These are phyloP conservation scores for Bombus turneri DNA, from an alignment of 1,140 invertebrate species.

Conservation along the genomic window DNA sequence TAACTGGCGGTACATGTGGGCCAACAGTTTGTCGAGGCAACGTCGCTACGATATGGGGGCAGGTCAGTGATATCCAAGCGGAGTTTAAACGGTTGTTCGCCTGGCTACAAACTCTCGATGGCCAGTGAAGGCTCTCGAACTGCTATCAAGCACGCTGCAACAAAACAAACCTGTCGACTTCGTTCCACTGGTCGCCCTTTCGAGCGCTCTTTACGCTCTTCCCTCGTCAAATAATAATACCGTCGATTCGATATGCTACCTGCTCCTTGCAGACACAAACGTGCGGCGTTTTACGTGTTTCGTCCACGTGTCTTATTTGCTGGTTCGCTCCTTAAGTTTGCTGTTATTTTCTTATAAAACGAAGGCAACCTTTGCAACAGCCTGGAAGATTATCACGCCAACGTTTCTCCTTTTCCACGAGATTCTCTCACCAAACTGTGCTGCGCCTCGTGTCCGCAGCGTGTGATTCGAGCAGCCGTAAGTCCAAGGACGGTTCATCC, in stretches of 20 bases:
- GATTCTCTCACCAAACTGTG: neutral
- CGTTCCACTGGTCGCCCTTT: neutral
- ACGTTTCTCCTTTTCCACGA: too few relatives aligned
- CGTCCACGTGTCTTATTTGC: too few relatives aligned
- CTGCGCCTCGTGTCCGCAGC: neutral
- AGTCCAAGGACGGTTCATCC: conserved; percentile 15
- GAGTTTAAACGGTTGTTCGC: conserved; percentile 68
- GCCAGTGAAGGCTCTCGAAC: conserved; percentile 56
- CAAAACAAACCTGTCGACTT: conserved; percentile 25
- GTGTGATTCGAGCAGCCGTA: neutral
- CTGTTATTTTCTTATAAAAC: too few relatives aligned
- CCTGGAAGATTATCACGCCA: too few relatives aligned
- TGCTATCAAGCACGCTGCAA: conserved; percentile 37
- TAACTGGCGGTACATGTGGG: conserved; percentile 49
- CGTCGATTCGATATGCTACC: neutral
- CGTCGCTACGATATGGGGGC: conserved; percentile 58
- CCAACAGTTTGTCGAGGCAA: conserved; percentile 54
- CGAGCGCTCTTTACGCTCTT: neutral
- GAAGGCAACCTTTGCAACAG: too few relatives aligned
- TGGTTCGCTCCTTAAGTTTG: too few relatives aligned
- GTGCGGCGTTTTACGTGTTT: neutral
- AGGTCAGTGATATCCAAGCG: conserved; percentile 66
- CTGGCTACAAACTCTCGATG: conserved; percentile 52
- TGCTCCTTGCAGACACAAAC: too few relatives aligned
- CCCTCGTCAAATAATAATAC: neutral